phyloP scores from a whole-genome alignment of 2,113 vertebrate genomes.

The Gymnobelideus leadbeateri region DNA sequence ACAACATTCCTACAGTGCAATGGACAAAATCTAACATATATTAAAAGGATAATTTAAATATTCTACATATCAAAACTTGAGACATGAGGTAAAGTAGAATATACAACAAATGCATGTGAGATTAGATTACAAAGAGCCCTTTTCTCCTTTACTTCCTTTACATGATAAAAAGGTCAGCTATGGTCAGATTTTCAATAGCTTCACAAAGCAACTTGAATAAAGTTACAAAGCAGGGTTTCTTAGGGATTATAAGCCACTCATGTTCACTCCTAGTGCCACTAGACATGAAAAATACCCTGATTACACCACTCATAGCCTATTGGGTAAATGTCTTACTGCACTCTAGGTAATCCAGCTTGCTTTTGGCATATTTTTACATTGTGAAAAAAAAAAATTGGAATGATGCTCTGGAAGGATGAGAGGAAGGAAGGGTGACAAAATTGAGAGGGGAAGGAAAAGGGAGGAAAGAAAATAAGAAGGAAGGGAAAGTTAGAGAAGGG shows the following conservation, averaged over 20 bases:
- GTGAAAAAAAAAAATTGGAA: background rate
- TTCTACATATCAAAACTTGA: background rate
- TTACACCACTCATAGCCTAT: background rate
- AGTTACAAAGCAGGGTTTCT: background rate
- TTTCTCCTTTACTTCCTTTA: background rate
- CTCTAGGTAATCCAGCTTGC: background rate
- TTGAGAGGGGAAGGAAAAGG: background rate
- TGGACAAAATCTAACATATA: conserved; percentile 5
- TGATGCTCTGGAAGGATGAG: background rate
- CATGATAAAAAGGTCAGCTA: background rate
- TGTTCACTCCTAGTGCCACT: background rate
- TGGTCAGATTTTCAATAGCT: background rate
- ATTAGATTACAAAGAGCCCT: background rate
- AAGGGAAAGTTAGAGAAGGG: background rate
- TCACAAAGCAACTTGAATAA: background rate
- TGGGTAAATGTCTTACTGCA: background rate
- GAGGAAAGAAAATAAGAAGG: background rate
- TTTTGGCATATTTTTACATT: background rate
- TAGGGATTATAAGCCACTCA: background rate
- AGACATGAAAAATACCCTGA: background rate
- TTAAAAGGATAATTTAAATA: background rate
- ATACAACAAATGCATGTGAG: background rate
- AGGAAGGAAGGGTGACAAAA: background rate
- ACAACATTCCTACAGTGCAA: conserved; percentile 17
- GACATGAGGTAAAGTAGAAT: background rate